Base-by-base conservation (phyloP, 2,113 vertebrate genomes). In the Canis aureus region DNA sequence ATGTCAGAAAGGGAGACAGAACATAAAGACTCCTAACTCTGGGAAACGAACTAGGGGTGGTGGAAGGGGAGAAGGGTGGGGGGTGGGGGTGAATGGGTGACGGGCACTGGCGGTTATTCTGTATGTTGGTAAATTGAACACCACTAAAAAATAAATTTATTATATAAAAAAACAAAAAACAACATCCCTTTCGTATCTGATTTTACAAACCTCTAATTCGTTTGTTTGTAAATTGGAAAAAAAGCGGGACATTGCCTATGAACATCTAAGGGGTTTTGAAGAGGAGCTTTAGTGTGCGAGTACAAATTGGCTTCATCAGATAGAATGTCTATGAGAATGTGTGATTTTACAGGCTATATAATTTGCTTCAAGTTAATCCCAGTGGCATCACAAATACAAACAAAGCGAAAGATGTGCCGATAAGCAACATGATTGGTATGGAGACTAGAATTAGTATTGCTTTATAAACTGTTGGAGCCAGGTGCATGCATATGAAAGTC, bases 161-260 rank as follows among this genome's bases (percentile, higher is more conserved):
- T 38, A 38, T 38, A 38, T 38, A 38, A 38, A 38, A 38, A 38
- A 38, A 38, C 38, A 19, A 69, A 69, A 69, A 69, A n/a, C 66
- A 96, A 97, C 83, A 74, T 78, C 10, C 22, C 22, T 64, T 87
- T 29, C 79, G 20, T 17, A 27, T 91, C n/a, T 85, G 19, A 94
- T 88, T 85, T 94, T 17, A 93, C 51, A 93, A 93, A 67, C 49
- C 95, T 92, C 17, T 60, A 78, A 74, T 13, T 62, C 53, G 92
- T 32, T 93, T 59, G 38, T 90, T 64, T 96, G 57, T 60, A 69
- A 89, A 88, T 1, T 92, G 22, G 84, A 81, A 94, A 97, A 97
- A 94, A 19, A 91, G 22, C 62, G 15, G 32, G 16, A 27, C 76
- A 20, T 89, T 92, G 92, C 80, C 53, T 43, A 78, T 80, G 79